Percentiles rank a stretch among this genome's conserved stretches.
phyloP scores from a whole-genome alignment of 2,888 invertebrate genomes.

The Apotomis turbidana region DNA sequence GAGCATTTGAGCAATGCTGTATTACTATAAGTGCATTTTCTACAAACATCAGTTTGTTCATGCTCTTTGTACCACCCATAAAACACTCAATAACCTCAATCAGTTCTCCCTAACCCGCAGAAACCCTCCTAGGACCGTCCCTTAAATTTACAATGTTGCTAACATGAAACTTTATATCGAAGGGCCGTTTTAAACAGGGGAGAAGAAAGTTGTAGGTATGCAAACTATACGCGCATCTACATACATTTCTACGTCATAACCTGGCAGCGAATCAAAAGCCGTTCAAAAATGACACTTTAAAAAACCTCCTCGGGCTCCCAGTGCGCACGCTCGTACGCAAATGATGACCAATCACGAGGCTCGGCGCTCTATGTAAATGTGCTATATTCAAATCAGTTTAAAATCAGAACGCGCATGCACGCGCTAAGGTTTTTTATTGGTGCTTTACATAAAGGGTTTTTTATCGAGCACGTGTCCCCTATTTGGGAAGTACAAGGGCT shows the following conservation, averaged over 20 bases:
- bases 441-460: conserved; percentile 64
- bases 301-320: conserved; percentile 57
- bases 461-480: conserved; percentile 51
- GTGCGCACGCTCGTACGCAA: conserved; percentile 72
- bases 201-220: conserved; percentile 12
- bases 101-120: conserved; percentile 9
- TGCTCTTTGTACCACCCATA: neutral
- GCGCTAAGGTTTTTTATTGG: conserved; percentile 77
- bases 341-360: conserved; percentile 69
- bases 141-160: conserved; percentile 38
- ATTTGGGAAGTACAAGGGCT: conserved; percentile 45
- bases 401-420: conserved; percentile 82
- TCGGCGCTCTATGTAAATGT: conserved; percentile 73
- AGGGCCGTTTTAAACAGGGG: conserved; percentile 34
- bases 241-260: conserved; percentile 21
- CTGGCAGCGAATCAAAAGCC: conserved; percentile 69
- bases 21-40: neutral
- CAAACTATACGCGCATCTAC: conserved; percentile 28
- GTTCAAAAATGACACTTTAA: conserved; percentile 66
- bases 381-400: conserved; percentile 82
- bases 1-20: too few species aligned
- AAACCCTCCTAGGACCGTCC: conserved; percentile 31
- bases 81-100: conserved; percentile 10
- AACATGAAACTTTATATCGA: conserved; percentile 17
- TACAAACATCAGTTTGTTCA: neutral